phyloP scores from a whole-genome alignment of 2,113 vertebrate species.

The Ophthalmolycus amberensis region DNA sequence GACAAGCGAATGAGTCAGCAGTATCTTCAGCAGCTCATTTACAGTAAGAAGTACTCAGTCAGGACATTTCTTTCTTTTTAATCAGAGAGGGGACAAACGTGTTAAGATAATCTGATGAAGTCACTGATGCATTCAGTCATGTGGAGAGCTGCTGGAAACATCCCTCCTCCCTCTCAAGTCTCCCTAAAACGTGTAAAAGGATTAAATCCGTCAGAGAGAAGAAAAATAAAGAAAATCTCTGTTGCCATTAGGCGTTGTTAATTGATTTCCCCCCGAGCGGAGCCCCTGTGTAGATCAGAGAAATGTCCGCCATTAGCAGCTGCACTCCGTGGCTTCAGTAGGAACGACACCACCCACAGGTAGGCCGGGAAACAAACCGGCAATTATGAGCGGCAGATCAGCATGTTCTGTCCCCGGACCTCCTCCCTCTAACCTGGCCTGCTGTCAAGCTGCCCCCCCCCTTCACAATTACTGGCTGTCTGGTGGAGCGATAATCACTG shows the following conservation, averaged over 20 bases:
- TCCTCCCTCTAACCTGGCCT: conserved; percentile 48
- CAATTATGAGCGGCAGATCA: conserved; percentile 48
- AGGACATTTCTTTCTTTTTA: not conserved
- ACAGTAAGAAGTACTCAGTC: not conserved
- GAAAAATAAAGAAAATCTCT: not conserved
- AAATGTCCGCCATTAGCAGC: conserved; percentile 20
- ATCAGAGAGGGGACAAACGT: not conserved
- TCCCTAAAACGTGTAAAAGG: conserved; percentile 38
- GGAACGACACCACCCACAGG: conserved; percentile 62
- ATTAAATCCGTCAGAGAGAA: conserved; percentile 53
- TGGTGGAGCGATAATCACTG: conserved; percentile 39
- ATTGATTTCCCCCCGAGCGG: conserved; percentile 46
- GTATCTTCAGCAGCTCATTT: conserved; percentile 5
- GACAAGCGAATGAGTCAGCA: not conserved
- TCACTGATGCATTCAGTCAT: conserved; percentile 32
- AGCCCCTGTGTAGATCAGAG: conserved; percentile 20
- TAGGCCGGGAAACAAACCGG: conserved; percentile 40
- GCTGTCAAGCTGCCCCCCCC: conserved; percentile 43
- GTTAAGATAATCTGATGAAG: conserved; percentile 33
- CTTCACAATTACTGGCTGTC: conserved; percentile 75
- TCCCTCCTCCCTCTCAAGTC: not conserved
- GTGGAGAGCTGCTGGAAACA: conserved; percentile 22
- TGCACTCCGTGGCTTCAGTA: conserved; percentile 6
- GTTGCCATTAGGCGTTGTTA: conserved; percentile 42
- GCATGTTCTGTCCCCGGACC: conserved; percentile 45